These are phyloP conservation scores for Argyresthia goedartella DNA, from an alignment of 2,888 invertebrate genomes.

Conservation along the genomic window DNA sequence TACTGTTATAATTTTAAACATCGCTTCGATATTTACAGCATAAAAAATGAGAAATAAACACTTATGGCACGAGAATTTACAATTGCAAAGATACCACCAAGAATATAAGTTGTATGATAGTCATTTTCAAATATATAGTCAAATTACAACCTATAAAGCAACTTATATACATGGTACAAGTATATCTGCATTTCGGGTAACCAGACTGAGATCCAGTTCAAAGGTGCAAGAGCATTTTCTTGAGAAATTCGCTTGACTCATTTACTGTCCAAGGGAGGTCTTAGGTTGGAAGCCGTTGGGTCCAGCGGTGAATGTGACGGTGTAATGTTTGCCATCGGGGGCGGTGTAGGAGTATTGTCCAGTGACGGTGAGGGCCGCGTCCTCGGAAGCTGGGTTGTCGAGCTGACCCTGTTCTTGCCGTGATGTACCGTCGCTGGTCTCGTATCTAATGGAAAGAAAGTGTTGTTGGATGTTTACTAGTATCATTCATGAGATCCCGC, in stretches of 20 bases:
- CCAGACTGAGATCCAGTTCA: slow-evolving; percentile 1
- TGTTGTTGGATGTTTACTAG: not conserved
- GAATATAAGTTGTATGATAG: too few relatives aligned
- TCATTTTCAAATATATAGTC: too few relatives aligned
- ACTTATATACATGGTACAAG: too few relatives aligned
- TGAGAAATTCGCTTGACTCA: not conserved
- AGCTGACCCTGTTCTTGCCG: slow-evolving; percentile 75
- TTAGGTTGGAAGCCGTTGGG: slow-evolving; percentile 74
- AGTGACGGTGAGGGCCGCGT: slow-evolving; percentile 73
- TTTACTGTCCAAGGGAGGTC: slow-evolving; percentile 59
- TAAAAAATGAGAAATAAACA: slow-evolving; percentile 33
- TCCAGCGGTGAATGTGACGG: slow-evolving; percentile 73
- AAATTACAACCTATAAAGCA: too few relatives aligned
- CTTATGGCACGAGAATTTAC: slow-evolving; percentile 58
- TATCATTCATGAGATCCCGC: too few relatives aligned
- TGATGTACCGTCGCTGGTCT: slow-evolving; percentile 77
- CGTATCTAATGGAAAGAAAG: slow-evolving; percentile 51
- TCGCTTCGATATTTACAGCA: too few relatives aligned
- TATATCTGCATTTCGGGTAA: too few relatives aligned
- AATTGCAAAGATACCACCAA: slow-evolving; percentile 10
- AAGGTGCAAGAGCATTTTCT: not conserved
- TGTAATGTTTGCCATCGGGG: slow-evolving; percentile 75
- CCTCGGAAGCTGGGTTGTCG: slow-evolving; percentile 74
- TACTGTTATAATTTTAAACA: too few relatives aligned
- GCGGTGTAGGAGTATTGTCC: slow-evolving; percentile 75